Evolutionary conservation across 2,797 vertebrate genomes (phyloP).

Genomic region (Sebastolobus altivelis): DNA sequence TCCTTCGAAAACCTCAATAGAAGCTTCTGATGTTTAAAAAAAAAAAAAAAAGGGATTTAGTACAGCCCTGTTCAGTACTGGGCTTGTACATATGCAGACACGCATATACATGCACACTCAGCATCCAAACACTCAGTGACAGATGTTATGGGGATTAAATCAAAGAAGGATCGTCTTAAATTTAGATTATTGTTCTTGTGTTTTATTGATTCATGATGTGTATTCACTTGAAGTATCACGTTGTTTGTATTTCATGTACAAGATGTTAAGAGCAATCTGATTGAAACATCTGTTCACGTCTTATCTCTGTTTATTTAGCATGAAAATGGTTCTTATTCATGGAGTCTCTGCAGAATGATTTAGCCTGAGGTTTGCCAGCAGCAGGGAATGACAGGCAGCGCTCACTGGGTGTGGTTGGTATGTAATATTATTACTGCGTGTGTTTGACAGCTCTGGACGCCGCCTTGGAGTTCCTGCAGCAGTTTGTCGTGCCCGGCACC

Average conservation of each 20-base stretch:
- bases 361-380: not conserved
- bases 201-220: not conserved
- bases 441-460: slow-evolving; percentile 80
- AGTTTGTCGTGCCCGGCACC: slow-evolving; percentile 74
- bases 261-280: slow-evolving; percentile 3
- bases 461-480: slow-evolving; percentile 83
- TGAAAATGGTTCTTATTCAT: not conserved
- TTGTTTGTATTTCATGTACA: not conserved
- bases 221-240: not conserved
- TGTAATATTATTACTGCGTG: not conserved
- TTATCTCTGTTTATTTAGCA: slow-evolving; percentile 16
- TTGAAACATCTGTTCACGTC: slow-evolving; percentile 14
- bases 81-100: not conserved
- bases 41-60: not conserved
- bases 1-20: not conserved
- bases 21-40: not conserved
- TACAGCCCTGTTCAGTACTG: not conserved
- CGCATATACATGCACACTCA: not conserved
- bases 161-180: not conserved
- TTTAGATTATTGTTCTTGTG: not conserved
- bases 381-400: not conserved
- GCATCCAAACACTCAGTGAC: slow-evolving; percentile 1
- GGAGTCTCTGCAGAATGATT: not conserved
- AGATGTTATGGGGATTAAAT: slow-evolving; percentile 14
- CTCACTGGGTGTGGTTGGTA: not conserved